Evolutionary conservation across 1,140 invertebrate species (phyloP).

Genomic region (Anadara kagoshimensis): DNA sequence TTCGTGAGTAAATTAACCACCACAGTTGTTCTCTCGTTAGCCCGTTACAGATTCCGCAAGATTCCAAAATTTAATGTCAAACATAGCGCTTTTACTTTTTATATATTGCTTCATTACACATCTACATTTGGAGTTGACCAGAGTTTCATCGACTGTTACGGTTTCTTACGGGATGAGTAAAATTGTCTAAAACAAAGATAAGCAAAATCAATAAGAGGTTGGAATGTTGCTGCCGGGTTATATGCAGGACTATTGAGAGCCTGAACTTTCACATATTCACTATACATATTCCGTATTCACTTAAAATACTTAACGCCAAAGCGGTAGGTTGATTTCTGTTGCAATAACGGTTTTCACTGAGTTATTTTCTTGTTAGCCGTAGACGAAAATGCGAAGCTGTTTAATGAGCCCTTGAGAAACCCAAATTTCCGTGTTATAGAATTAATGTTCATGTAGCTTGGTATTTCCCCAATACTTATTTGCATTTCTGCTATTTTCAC

Average conservation of each 20-base stretch:
- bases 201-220: background rate
- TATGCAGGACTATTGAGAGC: background rate
- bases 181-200: background rate
- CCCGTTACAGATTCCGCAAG: constrained; percentile 9
- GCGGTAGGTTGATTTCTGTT: no score
- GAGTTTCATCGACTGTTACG: constrained; percentile 6
- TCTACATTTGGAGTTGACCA: constrained; percentile 11
- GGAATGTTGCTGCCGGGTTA: constrained; percentile 5
- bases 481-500: no score
- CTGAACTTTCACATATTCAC: no score
- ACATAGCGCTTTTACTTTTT: constrained; percentile 7
- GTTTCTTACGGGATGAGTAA: background rate
- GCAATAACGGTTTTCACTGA: no score
- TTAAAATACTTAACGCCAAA: no score
- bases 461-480: no score
- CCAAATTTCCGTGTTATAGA: no score
- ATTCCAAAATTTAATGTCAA: constrained; percentile 16
- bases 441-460: no score
- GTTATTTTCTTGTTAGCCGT: no score
- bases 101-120: constrained; percentile 16
- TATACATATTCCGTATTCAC: no score
- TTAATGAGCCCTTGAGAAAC: no score
- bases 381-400: no score
- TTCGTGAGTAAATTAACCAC: background rate
- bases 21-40: constrained; percentile 8